Evolutionary conservation across 2,888 invertebrate genomes (phyloP), one percentile per base, ranked within the genome.

Genomic region (Agapostemon virescens): DNA sequence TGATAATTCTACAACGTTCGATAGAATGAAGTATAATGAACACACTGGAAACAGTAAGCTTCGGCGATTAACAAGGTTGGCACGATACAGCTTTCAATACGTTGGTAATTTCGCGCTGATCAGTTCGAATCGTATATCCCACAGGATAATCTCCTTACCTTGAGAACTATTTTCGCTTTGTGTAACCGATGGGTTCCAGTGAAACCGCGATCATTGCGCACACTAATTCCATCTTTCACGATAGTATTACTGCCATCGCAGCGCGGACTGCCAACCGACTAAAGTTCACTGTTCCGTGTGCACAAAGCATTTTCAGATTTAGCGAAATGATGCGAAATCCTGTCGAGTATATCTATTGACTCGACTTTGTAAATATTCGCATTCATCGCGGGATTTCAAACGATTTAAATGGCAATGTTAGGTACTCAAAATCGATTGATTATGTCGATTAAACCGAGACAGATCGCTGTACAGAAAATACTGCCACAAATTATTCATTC

Each of bases 11-110:
- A 70, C 69, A 67, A 38, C 61, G 69, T 66, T 61, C 69, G 64
- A 69, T 69, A 66, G 79, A 69, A 76, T 30, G 68, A 83, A 83
- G 73, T 82, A 82, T 82, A 82, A 83, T 71, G 83, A 82, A 75
- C 79, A 67, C 61, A 33, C 75, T 73, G 64, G 79, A 66, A 76
- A 66, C 72, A 63, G 67, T 73, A 75, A 82, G 83, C 83, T 81
- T 78, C 66, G 73, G 70, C 70, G 82, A 83, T 83, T 83, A 83
- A 83, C 79, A 79, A 64, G 74, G 63, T 76, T 64, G 68, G 63
- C 55, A 70, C 64, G 33, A 26, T 33, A 45, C 45, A 67, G 61
- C 63, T 70, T 69, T 61, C 78, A 74, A 70, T 81, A 36, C 75
- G 33, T 69, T 69, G 75, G 52, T 71, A 79, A 83, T 83, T 74